Conservation (phyloP, 2,888 invertebrate genomes). For the Seira musarum region DNA sequence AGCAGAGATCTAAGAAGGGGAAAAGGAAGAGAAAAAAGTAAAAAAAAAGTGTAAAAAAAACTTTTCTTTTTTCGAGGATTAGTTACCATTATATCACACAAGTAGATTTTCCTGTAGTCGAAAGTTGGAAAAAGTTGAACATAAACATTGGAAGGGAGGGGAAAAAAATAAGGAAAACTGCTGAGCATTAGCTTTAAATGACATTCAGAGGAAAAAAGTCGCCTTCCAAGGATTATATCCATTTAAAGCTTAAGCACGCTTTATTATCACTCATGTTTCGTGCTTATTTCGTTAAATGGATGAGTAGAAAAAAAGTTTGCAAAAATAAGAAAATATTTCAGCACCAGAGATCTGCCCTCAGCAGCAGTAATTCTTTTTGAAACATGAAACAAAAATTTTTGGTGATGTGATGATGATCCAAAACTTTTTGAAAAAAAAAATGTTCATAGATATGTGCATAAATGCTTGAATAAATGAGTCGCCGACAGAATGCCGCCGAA, state of each 20-base stretch:
- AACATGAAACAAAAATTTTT: too few relatives aligned
- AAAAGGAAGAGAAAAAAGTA: slow-evolving; percentile 15
- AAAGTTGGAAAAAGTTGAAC: neutral
- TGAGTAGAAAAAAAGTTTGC: neutral
- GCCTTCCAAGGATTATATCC: neutral
- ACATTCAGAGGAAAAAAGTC: neutral
- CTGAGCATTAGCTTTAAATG: neutral
- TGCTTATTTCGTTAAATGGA: neutral
- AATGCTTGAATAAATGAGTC: too few relatives aligned
- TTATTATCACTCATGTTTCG: neutral
- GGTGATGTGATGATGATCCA: too few relatives aligned
- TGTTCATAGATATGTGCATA: too few relatives aligned
- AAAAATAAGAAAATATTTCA: neutral
- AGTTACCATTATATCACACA: slow-evolving; percentile 26
- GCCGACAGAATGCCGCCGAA: neutral
- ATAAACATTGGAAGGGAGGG: neutral
- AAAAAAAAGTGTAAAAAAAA: slow-evolving; percentile 24
- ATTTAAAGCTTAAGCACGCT: neutral
- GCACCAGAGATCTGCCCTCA: too few relatives aligned
- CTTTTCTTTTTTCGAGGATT: slow-evolving; percentile 24
- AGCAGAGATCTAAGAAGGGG: neutral
- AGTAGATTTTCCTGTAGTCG: neutral
- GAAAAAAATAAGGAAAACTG: neutral
- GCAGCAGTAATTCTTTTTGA: too few relatives aligned
- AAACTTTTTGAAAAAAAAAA: too few relatives aligned